Base-by-base conservation (phyloP, 2,113 vertebrate species). In the Illadopsis cleaveri region DNA sequence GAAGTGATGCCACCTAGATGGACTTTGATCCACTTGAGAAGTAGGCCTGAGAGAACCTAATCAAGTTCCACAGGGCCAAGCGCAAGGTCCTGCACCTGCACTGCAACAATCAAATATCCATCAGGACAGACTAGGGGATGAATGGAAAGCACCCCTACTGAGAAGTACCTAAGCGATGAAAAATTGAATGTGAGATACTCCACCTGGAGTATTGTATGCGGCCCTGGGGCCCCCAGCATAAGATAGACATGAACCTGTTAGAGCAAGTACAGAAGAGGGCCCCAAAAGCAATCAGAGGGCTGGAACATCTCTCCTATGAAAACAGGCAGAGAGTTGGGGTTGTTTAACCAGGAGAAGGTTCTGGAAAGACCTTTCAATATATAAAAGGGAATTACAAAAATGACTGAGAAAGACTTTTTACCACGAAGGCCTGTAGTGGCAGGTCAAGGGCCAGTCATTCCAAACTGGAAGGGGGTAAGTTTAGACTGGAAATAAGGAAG, bases 21-120 rank as follows among this genome's bases (percentile, higher is more conserved):
- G 15, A 56, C 50, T 28, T 33, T 0, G 1, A 48, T 15, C 23
- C 0, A 0, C 23, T 57, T 38, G 14, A 82, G 5, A 3, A 48
- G 2, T 1, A 33, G 4, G 27, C 4, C 28, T 24, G 2, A 5
- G 5, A 27, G 23, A 47, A 56, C 1, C 25, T 37, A 42, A 73
- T 20, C 5, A 47, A 58, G 5, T 15, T 65, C 19, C 75, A 30
- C 12, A 60, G 21, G 8, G 18, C 15, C 6, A 33, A 70, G 33
- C 12, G 18, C 45, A 57, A 69, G 4, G 21, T 44, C 30, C 45
- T 13, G 3, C 6, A 69, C 9, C 33, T 30, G 16, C 40, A 16
- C 70, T 54, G 20, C 22, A 22, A 25, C 28, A 82, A 45, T 7
- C 14, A 66, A 57, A 16, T 15, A 62, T 9, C 25, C 20, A 31